Percentiles rank a stretch among this genome's conserved stretches.
These are phyloP conservation scores for Papilio xuthus DNA, from an alignment of 1,140 invertebrate species.

Conservation along the genomic window DNA sequence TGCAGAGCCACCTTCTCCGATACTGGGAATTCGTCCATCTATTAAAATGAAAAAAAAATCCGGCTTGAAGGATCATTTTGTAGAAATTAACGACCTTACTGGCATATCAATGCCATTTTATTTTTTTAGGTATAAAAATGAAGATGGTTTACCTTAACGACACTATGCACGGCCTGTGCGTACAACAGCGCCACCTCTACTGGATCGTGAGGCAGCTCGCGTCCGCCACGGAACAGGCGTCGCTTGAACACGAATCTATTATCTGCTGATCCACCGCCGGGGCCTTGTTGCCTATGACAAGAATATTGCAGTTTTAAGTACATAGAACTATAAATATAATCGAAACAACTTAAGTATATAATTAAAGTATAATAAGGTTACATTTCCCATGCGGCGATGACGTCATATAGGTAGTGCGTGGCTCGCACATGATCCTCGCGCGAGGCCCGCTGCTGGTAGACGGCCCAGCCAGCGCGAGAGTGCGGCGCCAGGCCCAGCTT, in stretches of 20 bases:
- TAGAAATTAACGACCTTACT: neutral
- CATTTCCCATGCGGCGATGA: conserved; percentile 93
- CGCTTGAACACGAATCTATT: conserved; percentile 97
- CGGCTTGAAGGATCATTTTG: conserved; percentile 22
- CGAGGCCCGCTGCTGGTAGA: conserved; percentile 93
- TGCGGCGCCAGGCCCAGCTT: conserved; percentile 88
- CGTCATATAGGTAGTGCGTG: conserved; percentile 96
- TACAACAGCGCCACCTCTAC: conserved; percentile 97
- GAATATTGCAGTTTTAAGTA: neutral
- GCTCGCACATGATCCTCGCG: conserved; percentile 95
- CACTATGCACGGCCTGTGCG: conserved; percentile 96
- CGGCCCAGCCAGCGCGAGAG: conserved; percentile 95
- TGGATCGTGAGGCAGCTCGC: conserved; percentile 97
- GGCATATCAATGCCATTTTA: no score
- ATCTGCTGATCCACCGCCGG: conserved; percentile 88
- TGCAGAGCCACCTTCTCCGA: conserved; percentile 97
- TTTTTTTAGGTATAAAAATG: neutral
- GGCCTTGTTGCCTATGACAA: conserved; percentile 68
- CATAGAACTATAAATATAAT: neutral
- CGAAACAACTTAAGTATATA: neutral
- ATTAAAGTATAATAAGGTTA: conserved; percentile 43
- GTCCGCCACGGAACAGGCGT: conserved; percentile 92
- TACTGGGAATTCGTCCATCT: conserved; percentile 97
- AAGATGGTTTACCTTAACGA: conserved; percentile 89
- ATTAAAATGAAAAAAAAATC: neutral